Evolutionary conservation across 1,140 invertebrate genomes (phyloP), one percentile per base, ranked within the genome.

Genomic region (Hypothenemus hampei): DNA sequence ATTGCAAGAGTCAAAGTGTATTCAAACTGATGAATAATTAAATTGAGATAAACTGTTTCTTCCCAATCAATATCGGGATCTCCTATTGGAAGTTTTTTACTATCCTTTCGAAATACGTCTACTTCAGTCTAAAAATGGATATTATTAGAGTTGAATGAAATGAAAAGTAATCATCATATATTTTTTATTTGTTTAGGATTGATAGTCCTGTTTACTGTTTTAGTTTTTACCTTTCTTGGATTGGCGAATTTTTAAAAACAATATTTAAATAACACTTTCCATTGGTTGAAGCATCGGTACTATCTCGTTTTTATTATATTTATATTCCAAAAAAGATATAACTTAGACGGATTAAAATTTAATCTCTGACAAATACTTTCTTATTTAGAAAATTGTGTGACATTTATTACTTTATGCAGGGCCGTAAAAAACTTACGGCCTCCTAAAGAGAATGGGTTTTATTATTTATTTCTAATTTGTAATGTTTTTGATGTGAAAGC

Each of bases 41-140:
- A 79, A 78, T 99, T 99, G 39, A 99, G 79, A 77, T 98, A 99
- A 53, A 99, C 93, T 39, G 96, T 98, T 79, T 99, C 96, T 75
- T 98, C 93, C 96, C 96, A 98, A 77, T 98, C 94, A 63, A 98
- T 89, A 67, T 93, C 89, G 18, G 87, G 87, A 77, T 98, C 94
- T 45, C 91, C 91, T 62, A 93, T 89, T 22, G 96, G 96, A 64
- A 97, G 75, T 71, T 97, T 97, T 70, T 92, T 89, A 64, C 93
- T 97, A 74, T 97, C 93, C 74, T 95, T 91, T 47, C 96, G 84
- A 77, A 94, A 97, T 20, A 98, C 89, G 74, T 96, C 91, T 52
- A 97, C 89, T 70, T 93, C 89, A 60, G 91, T 92, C 85, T 91
- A 73, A 59, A 75, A 74, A n/a, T n/a, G n/a, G n/a, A n/a, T 41